These are phyloP conservation scores for Peromyscus eremicus DNA, from an alignment of 2,797 vertebrate genomes.

Conservation along the genomic window DNA sequence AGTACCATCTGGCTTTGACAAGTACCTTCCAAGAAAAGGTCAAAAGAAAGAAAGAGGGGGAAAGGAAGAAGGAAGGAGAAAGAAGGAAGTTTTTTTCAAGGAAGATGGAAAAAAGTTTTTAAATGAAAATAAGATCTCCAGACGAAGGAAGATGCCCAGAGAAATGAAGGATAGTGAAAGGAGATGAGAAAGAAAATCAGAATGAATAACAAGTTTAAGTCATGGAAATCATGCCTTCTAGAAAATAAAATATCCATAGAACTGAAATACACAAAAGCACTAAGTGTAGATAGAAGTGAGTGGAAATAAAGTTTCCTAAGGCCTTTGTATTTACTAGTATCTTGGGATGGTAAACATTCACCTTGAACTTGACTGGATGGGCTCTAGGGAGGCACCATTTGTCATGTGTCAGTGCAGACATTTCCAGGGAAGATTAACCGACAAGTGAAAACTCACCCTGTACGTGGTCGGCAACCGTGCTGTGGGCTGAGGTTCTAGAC, in stretches of 20 bases:
- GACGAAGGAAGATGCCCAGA: neutral
- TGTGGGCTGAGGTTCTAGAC: neutral
- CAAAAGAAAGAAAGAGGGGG: neutral
- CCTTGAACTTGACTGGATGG: neutral
- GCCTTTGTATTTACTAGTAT: neutral
- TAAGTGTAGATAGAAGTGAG: neutral
- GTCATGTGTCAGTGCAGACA: neutral
- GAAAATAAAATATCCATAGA: neutral
- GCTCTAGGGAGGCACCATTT: neutral
- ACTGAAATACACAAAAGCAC: neutral
- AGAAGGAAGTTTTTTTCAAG: neutral
- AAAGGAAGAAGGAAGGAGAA: neutral
- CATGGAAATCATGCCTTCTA: neutral
- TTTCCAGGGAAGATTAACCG: neutral
- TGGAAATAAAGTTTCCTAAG: neutral
- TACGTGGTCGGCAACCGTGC: neutral
- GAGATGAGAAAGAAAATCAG: neutral
- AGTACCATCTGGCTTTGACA: neutral
- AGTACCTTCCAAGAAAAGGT: neutral
- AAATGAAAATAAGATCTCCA: neutral
- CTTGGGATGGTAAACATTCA: neutral
- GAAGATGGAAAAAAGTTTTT: neutral
- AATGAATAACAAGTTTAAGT: neutral
- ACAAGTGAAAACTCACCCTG: neutral
- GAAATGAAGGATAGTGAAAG: neutral